Conservation (phyloP, 1,140 invertebrate species). For the Pinna nobilis region DNA sequence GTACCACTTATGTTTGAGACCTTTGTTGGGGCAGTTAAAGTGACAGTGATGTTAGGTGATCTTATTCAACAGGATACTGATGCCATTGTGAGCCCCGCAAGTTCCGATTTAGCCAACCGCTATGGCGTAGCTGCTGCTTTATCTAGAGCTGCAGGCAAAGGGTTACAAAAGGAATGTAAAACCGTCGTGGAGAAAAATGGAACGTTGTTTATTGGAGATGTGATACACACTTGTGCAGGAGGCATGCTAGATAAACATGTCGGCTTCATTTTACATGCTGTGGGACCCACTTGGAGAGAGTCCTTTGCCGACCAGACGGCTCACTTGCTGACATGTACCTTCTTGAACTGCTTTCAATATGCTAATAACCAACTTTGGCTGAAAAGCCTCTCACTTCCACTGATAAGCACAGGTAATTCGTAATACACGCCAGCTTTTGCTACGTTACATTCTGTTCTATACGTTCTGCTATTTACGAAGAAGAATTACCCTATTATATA, state of each 20-base stretch:
- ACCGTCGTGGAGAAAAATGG: slow-evolving; percentile 41
- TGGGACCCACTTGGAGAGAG: slow-evolving; percentile 47
- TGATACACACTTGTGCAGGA: slow-evolving; percentile 51
- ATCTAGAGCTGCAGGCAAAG: slow-evolving; percentile 27
- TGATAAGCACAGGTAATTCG: slow-evolving; percentile 49
- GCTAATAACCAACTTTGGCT: slow-evolving; percentile 47
- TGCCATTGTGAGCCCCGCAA: slow-evolving; percentile 48
- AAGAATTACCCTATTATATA: not conserved
- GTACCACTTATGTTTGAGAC: slow-evolving; percentile 38
- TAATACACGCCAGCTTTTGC: not conserved
- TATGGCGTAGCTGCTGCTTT: slow-evolving; percentile 47
- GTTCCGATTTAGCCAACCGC: slow-evolving; percentile 18
- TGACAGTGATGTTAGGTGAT: slow-evolving; percentile 43
- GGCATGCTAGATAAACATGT: slow-evolving; percentile 38
- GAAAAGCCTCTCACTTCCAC: slow-evolving; percentile 40
- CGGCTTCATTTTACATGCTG: slow-evolving; percentile 46
- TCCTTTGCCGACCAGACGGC: slow-evolving; percentile 26
- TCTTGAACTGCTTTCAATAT: slow-evolving; percentile 50
- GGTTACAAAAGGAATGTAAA: slow-evolving; percentile 40
- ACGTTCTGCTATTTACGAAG: not conserved
- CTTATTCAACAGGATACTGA: slow-evolving; percentile 40
- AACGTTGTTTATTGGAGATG: slow-evolving; percentile 32
- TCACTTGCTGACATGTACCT: slow-evolving; percentile 50
- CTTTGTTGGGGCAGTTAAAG: slow-evolving; percentile 19
- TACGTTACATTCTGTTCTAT: not conserved